Evolutionary conservation across 2,797 vertebrate species (phyloP), one percentile per base, ranked within the genome.

Genomic region (Furcifer pardalis): DNA sequence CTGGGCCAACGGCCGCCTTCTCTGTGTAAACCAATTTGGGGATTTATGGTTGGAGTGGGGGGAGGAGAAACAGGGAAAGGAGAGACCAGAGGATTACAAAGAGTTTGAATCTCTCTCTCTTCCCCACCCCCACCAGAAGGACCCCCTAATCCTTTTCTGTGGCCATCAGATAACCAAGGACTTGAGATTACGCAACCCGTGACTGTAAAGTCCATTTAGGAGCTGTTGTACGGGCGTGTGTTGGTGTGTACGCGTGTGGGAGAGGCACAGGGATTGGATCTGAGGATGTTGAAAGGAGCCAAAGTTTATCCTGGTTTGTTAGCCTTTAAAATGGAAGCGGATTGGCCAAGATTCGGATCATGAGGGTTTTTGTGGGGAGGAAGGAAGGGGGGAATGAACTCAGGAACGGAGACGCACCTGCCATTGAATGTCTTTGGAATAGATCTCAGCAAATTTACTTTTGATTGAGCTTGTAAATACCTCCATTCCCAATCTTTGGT

Each of bases 151-250:
- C 94, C 93, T 87, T 86, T 80, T 83, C 93, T 71, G 19, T 71
- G 13, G 17, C 91, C 94, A 95, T 96, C 92, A 85, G 93, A 95
- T 94, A 87, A 93, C 94, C 88, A 90, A 92, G 94, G 93, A 94
- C 89, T 15, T 71, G 77, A 92, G 95, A 95, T 96, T 96, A 95
- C 88, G 92, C 91, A 83, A 88, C 84, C 88, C 89, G 84, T 86
- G 93, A 90, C 95, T 95, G 91, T 92, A 92, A 89, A 94, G 91
- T 87, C 87, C 83, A 87, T 92, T 90, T 88, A 89, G 89, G 89
- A 86, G 92, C 93, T 91, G 92, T 88, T 89, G 86, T 81, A 88
- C 46, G 40, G 79, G 42, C 62, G 93, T 94, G 90, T 95, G 92
- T 89, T 87, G 12, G 82, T 88, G 86, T 88, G 91, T 86, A 88